Evolutionary conservation across 2,797 vertebrate species (phyloP).

Genomic region (Austrolebias charrua): DNA sequence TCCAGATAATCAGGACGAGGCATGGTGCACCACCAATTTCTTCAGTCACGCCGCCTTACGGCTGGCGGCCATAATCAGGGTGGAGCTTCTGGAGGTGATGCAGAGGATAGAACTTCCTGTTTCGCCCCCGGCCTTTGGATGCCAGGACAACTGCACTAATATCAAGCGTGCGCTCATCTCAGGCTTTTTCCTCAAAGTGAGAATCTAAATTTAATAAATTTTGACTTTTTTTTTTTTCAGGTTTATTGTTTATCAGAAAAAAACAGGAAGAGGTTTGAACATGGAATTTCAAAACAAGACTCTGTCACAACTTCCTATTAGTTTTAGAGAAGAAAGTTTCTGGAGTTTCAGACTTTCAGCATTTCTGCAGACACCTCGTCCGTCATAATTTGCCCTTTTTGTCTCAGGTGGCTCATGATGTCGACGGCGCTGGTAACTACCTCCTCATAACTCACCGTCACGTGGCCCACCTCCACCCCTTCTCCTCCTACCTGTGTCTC

Average conservation of each 20-base stretch:
- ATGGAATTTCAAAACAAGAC: too few relatives aligned
- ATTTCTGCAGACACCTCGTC: too few relatives aligned
- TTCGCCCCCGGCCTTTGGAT: conserved; percentile 88
- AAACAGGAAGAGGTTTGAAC: too few relatives aligned
- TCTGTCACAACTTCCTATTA: too few relatives aligned
- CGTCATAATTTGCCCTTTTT: not conserved
- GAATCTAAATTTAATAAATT: not conserved
- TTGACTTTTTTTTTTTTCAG: too few relatives aligned
- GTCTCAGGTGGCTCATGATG: conserved; percentile 89
- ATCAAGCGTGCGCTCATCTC: conserved; percentile 92
- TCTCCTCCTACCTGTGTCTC: conserved; percentile 85
- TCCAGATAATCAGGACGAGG: conserved; percentile 84
- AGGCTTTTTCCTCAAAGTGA: conserved; percentile 93
- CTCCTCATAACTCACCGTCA: conserved; percentile 93
- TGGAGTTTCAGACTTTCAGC: too few relatives aligned
- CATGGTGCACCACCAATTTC: conserved; percentile 87
- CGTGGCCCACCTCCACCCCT: conserved; percentile 88
- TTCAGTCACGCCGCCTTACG: conserved; percentile 80
- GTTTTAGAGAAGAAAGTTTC: too few relatives aligned
- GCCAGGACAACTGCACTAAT: conserved; percentile 86
- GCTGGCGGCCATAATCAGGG: conserved; percentile 84
- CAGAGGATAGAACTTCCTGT: conserved; percentile 91
- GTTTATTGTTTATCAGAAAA: too few relatives aligned
- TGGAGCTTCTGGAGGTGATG: conserved; percentile 91
- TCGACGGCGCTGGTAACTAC: conserved; percentile 93